Conservation (phyloP, 2,113 vertebrate genomes). For the Salvelinus sp. region DNA sequence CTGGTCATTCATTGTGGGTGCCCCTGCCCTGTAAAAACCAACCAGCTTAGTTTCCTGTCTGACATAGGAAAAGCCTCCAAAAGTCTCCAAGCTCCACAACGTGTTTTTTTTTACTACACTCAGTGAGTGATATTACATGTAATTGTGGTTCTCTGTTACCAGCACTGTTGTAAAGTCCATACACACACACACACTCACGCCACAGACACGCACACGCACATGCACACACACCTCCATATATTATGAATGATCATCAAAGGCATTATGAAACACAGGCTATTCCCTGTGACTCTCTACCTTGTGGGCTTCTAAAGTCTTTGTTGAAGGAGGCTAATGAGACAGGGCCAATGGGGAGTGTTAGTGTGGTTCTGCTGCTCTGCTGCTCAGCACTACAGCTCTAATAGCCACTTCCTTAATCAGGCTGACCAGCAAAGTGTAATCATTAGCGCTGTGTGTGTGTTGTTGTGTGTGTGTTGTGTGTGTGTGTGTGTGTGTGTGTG, state of each 20-base stretch:
- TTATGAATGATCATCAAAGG: constrained; percentile 63
- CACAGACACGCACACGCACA: not conserved
- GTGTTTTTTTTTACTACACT: constrained; percentile 42
- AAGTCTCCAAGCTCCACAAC: constrained; percentile 38
- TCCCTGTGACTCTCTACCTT: constrained; percentile 63
- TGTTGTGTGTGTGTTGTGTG: not conserved
- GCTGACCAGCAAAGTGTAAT: constrained; percentile 62
- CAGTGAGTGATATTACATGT: constrained; percentile 53
- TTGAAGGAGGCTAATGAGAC: not conserved
- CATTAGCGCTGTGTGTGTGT: constrained; percentile 51
- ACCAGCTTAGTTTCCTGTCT: constrained; percentile 61
- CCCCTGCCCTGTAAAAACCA: constrained; percentile 61
- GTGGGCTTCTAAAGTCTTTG: constrained; percentile 53
- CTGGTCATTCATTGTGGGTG: constrained; percentile 60
- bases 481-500: not conserved
- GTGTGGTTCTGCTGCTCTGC: constrained; percentile 36
- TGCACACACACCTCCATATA: constrained; percentile 18
- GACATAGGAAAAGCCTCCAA: constrained; percentile 32
- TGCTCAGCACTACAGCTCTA: constrained; percentile 30
- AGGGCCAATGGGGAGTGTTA: constrained; percentile 27
- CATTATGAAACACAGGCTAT: constrained; percentile 49
- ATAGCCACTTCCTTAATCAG: constrained; percentile 55
- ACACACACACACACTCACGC: no score
- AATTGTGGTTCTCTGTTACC: constrained; percentile 53
- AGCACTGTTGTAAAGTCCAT: constrained; percentile 57